phyloP scores from a whole-genome alignment of 2,888 invertebrate species.

The Pteria penguin region DNA sequence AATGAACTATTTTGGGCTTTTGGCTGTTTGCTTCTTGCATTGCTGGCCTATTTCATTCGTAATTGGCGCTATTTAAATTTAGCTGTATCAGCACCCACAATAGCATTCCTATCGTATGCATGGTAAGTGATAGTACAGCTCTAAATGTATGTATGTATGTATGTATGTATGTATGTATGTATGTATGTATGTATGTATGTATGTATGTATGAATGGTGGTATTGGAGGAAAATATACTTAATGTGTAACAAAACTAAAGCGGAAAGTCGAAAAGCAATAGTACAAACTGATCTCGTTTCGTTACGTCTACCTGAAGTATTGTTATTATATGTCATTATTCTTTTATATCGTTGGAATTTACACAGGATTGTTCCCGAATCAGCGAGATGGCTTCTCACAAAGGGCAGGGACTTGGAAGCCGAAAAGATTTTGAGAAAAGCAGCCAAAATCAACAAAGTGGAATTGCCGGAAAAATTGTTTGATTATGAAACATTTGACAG shows the following conservation, averaged over 20 bases:
- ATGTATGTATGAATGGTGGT: too few relatives aligned
- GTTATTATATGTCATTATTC: too few relatives aligned
- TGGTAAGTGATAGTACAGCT: constrained; percentile 31
- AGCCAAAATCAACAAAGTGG: constrained; percentile 32
- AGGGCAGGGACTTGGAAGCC: constrained; percentile 32
- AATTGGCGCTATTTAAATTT: constrained; percentile 59
- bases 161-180: too few relatives aligned
- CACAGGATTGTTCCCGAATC: constrained; percentile 42
- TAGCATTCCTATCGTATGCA: constrained; percentile 28
- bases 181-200: too few relatives aligned
- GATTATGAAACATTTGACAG: constrained; percentile 26
- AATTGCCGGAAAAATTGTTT: constrained; percentile 32
- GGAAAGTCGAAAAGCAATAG: too few relatives aligned
- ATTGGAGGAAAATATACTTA: too few relatives aligned
- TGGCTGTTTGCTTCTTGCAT: constrained; percentile 71
- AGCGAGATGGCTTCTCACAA: constrained; percentile 35
- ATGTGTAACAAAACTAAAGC: too few relatives aligned
- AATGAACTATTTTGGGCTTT: constrained; percentile 78
- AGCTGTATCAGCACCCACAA: constrained; percentile 29
- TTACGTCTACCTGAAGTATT: too few relatives aligned
- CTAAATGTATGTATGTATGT: too few relatives aligned
- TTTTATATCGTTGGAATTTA: too few relatives aligned
- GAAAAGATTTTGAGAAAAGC: constrained; percentile 31
- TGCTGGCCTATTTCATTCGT: constrained; percentile 66
- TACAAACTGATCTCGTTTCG: too few relatives aligned